Conservation (phyloP, 2,888 invertebrate genomes). For the Scotopteryx bipunctaria region DNA sequence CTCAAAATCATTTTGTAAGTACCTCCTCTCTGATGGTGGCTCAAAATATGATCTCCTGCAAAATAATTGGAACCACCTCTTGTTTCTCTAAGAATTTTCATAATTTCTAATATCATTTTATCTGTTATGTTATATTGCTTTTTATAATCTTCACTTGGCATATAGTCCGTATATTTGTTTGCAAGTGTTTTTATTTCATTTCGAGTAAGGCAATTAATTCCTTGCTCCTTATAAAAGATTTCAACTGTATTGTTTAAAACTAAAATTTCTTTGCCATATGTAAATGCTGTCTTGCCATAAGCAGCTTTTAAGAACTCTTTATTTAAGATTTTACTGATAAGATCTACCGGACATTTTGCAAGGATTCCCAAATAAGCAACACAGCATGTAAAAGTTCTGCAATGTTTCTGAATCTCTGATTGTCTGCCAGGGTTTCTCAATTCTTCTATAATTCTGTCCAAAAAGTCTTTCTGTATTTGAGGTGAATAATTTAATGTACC, state of each 20-base stretch:
- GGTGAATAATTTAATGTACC: constrained; percentile 85
- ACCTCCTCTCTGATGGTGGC: constrained; percentile 87
- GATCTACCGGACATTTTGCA: constrained; percentile 82
- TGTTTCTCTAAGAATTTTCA: constrained; percentile 70
- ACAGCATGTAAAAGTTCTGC: constrained; percentile 84
- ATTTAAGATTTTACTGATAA: constrained; percentile 83
- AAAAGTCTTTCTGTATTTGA: constrained; percentile 61
- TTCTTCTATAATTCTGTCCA: constrained; percentile 69
- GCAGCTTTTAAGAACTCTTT: constrained; percentile 81
- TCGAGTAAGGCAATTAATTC: constrained; percentile 80
- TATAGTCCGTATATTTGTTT: constrained; percentile 84
- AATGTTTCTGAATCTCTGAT: constrained; percentile 82
- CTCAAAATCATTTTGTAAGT: too few species aligned
- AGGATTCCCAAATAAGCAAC: constrained; percentile 84
- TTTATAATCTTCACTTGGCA: constrained; percentile 76
- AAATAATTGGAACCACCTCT: constrained; percentile 78
- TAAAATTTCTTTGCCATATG: constrained; percentile 84
- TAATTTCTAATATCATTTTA: constrained; percentile 82
- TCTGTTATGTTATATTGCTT: constrained; percentile 83
- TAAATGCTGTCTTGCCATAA: constrained; percentile 75
- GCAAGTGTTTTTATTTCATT: constrained; percentile 76
- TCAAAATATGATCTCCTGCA: constrained; percentile 84
- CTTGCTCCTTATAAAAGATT: constrained; percentile 83
- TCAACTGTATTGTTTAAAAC: constrained; percentile 84
- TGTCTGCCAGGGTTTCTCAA: constrained; percentile 79